phyloP scores from a whole-genome alignment of 2,113 vertebrate genomes.

The Myotis brandtii region DNA sequence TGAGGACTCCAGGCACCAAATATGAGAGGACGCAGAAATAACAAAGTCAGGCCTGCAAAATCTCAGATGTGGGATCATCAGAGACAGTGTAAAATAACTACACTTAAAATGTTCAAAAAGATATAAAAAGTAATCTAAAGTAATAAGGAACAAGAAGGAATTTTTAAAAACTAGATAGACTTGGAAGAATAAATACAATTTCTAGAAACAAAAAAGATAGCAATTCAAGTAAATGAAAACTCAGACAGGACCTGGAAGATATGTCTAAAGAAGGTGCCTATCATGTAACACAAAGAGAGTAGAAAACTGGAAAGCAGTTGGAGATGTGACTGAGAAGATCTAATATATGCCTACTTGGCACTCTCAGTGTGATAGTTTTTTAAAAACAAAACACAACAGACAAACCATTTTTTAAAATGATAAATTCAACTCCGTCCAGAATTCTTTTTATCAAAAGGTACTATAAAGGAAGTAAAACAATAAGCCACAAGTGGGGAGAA shows the following conservation, averaged over 20 bases:
- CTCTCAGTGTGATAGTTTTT: not conserved
- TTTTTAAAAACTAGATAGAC: not conserved
- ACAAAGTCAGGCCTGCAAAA: not conserved
- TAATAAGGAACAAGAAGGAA: not conserved
- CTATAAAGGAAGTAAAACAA: constrained; percentile 2
- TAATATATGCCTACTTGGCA: not conserved
- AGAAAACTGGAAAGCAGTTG: not conserved
- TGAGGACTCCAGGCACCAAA: not conserved
- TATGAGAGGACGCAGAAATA: not conserved
- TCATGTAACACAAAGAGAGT: too few relatives aligned
- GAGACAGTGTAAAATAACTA: not conserved
- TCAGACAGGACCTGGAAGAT: not conserved
- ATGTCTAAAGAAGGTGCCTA: too few relatives aligned
- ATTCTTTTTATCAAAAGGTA: not conserved
- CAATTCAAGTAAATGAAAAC: not conserved
- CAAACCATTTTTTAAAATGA: not conserved
- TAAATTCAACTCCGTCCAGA: not conserved
- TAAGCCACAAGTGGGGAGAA: not conserved
- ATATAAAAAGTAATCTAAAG: not conserved
- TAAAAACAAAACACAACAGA: not conserved
- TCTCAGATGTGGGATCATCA: not conserved
- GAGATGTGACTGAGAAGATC: not conserved
- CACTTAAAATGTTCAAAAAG: not conserved
- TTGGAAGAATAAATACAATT: not conserved
- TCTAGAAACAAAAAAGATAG: not conserved